Evolutionary conservation across 2,888 invertebrate species (phyloP).

Genomic region (Priapulus caudatus): DNA sequence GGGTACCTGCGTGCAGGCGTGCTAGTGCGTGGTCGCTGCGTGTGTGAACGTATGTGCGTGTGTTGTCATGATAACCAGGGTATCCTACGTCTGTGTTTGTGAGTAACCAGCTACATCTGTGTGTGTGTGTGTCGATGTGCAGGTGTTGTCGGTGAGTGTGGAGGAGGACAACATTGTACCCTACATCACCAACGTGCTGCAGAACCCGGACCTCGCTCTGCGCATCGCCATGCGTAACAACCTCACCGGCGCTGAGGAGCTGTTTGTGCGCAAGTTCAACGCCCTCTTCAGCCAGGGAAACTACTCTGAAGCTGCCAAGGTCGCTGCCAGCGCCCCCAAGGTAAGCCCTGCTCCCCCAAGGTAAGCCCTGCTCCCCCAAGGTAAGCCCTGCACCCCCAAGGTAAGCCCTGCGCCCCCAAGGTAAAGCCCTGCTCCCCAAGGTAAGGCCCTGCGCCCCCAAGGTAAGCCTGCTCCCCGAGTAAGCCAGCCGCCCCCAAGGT

Average conservation of each 20-base stretch:
- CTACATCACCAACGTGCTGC: conserved; percentile 86
- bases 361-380: conserved; percentile 56
- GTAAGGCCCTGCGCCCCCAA: too few relatives aligned
- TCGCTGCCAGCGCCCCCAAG: conserved; percentile 94
- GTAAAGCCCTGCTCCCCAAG: too few relatives aligned
- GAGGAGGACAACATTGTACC: conserved; percentile 96
- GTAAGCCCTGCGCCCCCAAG: conserved; percentile 28
- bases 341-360: conserved; percentile 56
- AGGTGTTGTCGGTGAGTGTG: conserved; percentile 92
- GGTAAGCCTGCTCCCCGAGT: too few relatives aligned
- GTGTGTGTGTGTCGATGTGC: too few relatives aligned
- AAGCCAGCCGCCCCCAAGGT: too few relatives aligned
- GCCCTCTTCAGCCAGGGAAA: conserved; percentile 87
- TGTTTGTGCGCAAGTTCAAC: conserved; percentile 95
- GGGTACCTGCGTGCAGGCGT: too few relatives aligned
- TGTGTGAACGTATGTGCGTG: neutral
- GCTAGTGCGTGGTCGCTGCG: too few relatives aligned
- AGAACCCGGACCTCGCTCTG: conserved; percentile 91
- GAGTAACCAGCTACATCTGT: too few relatives aligned
- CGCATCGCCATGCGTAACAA: conserved; percentile 89
- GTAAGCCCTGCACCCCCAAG: conserved; percentile 56
- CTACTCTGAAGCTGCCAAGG: conserved; percentile 92
- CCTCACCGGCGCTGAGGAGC: conserved; percentile 89
- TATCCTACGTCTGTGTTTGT: neutral
- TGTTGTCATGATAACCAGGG: neutral